Conservation (phyloP, 2,113 vertebrate genomes). For the Anguilla rostrata region DNA sequence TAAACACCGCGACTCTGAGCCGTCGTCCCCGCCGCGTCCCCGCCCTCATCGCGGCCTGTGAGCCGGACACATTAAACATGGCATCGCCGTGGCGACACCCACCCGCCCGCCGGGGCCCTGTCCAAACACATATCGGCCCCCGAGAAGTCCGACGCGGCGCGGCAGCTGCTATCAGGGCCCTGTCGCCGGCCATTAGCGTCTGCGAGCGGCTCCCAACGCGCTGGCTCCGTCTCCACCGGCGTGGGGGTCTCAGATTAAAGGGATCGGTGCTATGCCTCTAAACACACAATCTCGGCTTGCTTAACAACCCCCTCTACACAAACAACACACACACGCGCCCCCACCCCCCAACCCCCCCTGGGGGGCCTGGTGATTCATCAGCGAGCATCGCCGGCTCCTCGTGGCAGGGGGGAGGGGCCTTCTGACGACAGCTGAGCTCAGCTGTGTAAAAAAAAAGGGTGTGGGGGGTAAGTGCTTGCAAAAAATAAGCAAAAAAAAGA, state of each 20-base stretch:
- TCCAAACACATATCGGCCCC: not conserved
- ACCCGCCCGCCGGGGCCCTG: not conserved
- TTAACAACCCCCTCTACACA: not conserved
- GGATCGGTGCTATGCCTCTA: not conserved
- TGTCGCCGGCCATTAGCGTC: not conserved
- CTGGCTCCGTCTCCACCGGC: not conserved
- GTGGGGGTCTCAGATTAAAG: not conserved
- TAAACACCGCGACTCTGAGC: not conserved
- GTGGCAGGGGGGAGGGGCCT: not conserved
- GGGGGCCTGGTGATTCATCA: not conserved
- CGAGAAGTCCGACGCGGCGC: not conserved
- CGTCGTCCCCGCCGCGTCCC: not conserved
- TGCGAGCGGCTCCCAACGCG: not conserved
- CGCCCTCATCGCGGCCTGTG: not conserved
- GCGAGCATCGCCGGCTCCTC: not conserved
- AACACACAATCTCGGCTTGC: not conserved
- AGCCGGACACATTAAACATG: not conserved
- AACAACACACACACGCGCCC: not conserved
- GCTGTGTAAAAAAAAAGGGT: not conserved
- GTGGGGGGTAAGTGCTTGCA: not conserved
- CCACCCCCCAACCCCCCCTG: not conserved
- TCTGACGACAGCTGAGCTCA: not conserved
- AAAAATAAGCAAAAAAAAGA: not conserved
- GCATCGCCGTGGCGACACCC: not conserved
- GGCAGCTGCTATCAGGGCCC: not conserved